Percentiles rank a stretch among this genome's conserved stretches.
These are phyloP conservation scores for Hippocampus abdominalis DNA, from an alignment of 2,113 vertebrate species.

Conservation along the genomic window DNA sequence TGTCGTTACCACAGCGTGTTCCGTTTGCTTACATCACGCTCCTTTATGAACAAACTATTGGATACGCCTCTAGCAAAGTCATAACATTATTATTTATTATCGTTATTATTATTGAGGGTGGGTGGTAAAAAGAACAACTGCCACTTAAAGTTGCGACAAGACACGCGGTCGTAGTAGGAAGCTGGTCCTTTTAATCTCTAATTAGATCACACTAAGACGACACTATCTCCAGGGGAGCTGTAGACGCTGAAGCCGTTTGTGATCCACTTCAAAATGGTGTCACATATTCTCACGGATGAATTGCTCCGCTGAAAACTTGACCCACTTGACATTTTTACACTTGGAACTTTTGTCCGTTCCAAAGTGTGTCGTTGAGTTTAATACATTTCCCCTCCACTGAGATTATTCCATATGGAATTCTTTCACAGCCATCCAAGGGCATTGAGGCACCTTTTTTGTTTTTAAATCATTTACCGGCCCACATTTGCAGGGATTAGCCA, in stretches of 20 bases:
- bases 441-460: background rate
- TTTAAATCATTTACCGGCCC: slow-evolving; percentile 16
- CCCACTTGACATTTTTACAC: slow-evolving; percentile 17
- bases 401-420: background rate
- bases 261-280: slow-evolving; percentile 46
- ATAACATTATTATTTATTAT: slow-evolving; percentile 1
- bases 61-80: slow-evolving; percentile 22
- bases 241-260: slow-evolving; percentile 28
- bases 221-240: slow-evolving; percentile 31
- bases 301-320: slow-evolving; percentile 19
- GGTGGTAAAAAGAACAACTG: slow-evolving; percentile 1
- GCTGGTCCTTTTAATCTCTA: slow-evolving; percentile 44
- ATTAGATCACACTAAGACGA: slow-evolving; percentile 53
- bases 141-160: slow-evolving; percentile 23
- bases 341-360: background rate
- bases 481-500: slow-evolving; percentile 3
- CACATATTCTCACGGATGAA: slow-evolving; percentile 25
- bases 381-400: background rate
- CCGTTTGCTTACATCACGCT: slow-evolving; percentile 17
- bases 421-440: background rate
- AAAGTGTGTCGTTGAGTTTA: background rate
- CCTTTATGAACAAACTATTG: slow-evolving; percentile 27
- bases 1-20: slow-evolving; percentile 39
- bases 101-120: slow-evolving; percentile 15
- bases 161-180: slow-evolving; percentile 27